These are phyloP conservation scores for Sylvia atricapilla DNA, from an alignment of 2,113 vertebrate genomes.

Conservation along the genomic window DNA sequence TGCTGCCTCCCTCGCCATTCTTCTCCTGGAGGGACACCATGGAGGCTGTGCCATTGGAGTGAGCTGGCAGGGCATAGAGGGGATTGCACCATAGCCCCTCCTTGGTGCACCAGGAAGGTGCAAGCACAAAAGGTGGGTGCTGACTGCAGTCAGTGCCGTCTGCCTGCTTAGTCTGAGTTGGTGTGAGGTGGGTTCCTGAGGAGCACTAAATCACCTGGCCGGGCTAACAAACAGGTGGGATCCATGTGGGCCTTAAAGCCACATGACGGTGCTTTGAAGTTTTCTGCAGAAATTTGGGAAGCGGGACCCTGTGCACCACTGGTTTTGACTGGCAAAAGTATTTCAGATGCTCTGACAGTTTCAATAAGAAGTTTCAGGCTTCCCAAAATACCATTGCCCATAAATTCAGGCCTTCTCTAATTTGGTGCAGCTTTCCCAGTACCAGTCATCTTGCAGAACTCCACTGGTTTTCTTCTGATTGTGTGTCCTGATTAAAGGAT, in stretches of 20 bases:
- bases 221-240: background rate
- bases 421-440: background rate
- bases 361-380: background rate
- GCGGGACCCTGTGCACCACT: background rate
- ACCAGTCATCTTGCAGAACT: background rate
- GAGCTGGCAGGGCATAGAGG: background rate
- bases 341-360: background rate
- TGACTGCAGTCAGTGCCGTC: background rate
- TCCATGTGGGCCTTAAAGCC: background rate
- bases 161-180: background rate
- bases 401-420: background rate
- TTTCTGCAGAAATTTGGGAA: background rate
- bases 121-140: background rate
- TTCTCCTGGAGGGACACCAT: background rate
- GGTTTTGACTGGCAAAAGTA: background rate
- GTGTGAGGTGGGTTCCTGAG: background rate
- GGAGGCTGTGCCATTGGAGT: background rate
- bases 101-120: background rate
- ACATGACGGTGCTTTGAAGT: background rate
- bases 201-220: background rate
- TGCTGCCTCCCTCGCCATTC: background rate
- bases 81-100: fast-evolving
- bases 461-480: background rate
- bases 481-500: background rate
- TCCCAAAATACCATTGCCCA: background rate